Percentiles rank a stretch among this genome's conserved stretches.
Conservation (phyloP, 1,140 invertebrate species). For the Drosophila subobscura region DNA sequence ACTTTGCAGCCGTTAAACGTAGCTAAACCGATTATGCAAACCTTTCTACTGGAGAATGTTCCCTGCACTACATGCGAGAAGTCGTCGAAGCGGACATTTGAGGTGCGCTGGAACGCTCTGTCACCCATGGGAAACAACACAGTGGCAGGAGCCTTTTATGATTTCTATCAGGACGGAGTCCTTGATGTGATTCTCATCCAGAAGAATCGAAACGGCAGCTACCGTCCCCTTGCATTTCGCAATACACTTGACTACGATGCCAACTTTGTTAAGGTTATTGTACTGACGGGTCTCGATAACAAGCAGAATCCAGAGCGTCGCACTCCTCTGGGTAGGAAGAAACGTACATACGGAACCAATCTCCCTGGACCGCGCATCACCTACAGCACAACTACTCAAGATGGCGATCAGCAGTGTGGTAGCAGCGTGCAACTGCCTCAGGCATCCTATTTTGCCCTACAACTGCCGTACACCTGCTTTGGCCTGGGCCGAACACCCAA, state of each 20-base stretch:
- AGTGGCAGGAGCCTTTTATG: constrained; percentile 94
- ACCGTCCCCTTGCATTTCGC: constrained; percentile 88
- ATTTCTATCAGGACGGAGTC: constrained; percentile 93
- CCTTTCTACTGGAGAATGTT: constrained; percentile 92
- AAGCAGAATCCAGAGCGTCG: constrained; percentile 88
- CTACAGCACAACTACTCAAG: constrained; percentile 93
- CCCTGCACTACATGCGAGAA: constrained; percentile 84
- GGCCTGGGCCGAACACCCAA: constrained; percentile 98
- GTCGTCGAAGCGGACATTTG: constrained; percentile 89
- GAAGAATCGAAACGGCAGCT: constrained; percentile 84
- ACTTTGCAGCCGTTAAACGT: constrained; percentile 87
- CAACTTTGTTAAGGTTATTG: constrained; percentile 98
- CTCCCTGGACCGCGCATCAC: constrained; percentile 94
- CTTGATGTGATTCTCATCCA: constrained; percentile 92
- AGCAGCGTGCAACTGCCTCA: constrained; percentile 95
- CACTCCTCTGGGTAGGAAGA: constrained; percentile 89
- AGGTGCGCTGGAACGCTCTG: constrained; percentile 89
- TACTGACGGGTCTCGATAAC: constrained; percentile 92
- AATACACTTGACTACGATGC: constrained; percentile 96
- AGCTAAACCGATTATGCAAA: constrained; percentile 84
- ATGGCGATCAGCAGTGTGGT: constrained; percentile 89
- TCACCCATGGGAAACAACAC: constrained; percentile 88
- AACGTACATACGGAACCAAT: constrained; percentile 94
- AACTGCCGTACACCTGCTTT: constrained; percentile 97
- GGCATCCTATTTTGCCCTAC: constrained; percentile 95